phyloP scores from a whole-genome alignment of 2,797 vertebrate species.

The Aselliscus stoliczkanus region DNA sequence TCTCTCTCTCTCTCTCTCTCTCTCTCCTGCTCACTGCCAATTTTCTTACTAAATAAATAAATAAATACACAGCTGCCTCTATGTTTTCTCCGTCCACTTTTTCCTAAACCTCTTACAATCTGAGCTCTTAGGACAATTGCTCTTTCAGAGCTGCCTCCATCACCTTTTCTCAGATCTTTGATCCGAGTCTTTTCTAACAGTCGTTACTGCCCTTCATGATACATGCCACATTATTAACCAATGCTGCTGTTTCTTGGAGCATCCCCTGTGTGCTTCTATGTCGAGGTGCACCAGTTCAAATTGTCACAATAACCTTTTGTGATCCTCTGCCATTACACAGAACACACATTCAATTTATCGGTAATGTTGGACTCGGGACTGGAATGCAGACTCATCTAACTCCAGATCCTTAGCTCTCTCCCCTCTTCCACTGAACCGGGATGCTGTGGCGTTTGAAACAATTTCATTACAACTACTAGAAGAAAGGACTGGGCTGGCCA shows the following conservation, averaged over 20 bases:
- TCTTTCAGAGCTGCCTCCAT: background rate
- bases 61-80: background rate
- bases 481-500: too few relatives aligned
- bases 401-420: background rate
- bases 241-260: background rate
- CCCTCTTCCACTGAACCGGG: background rate
- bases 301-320: background rate
- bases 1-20: background rate
- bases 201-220: background rate
- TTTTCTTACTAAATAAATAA: background rate
- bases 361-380: background rate
- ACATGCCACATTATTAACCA: background rate
- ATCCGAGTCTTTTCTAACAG: background rate
- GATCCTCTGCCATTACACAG: background rate
- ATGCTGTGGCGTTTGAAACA: background rate
- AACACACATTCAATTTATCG: background rate
- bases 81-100: background rate
- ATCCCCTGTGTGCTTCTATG: background rate
- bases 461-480: background rate
- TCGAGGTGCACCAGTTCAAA: background rate
- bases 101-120: background rate
- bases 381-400: background rate
- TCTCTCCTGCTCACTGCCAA: background rate
- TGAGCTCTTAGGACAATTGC: background rate
- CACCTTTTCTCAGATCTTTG: background rate